Base-by-base conservation (phyloP, 2,113 vertebrate species). In the Hydropotes inermis region DNA sequence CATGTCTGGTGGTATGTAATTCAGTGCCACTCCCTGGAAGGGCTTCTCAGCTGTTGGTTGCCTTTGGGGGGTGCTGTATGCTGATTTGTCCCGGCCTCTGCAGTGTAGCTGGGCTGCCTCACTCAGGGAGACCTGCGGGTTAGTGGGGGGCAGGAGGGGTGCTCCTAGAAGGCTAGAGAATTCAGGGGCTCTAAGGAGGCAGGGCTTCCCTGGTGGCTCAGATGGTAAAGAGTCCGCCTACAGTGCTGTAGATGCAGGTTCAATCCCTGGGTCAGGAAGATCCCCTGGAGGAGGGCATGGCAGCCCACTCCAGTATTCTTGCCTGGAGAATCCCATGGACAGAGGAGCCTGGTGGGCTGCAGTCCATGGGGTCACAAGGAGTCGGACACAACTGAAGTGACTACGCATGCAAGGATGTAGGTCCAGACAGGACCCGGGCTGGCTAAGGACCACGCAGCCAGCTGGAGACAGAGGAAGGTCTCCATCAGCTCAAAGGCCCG, bases 221-320 rank as follows among this genome's bases (percentile, higher is more conserved):
- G 61, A 50, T 1, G 16, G 61, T n/a, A n/a, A 64, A n/a, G 61
- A n/a, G 4, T 64, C 61, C 3, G 14, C 61, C 61, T 64, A 1
- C 0, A 9, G 3, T n/a, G 3, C 61, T n/a, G 61, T 30, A 64
- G 3, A 64, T 1, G 0, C 7, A 7, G 61, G 61, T n/a, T 64
- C 7, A 17, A 4, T 17, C 61, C 61, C 61, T n/a, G 61, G 17
- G 61, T 64, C 16, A 0, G 61, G 61, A 64, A n/a, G 61, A 17
- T 64, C 61, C 61, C 30, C 30, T 64, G 33, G 30, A n/a, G 60
- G 60, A n/a, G 33, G 61, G 16, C 61, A 19, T 64, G 61, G 61
- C 61, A 64, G 30, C 61, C 61, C 30, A 9, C 30, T 64, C 61
- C 16, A 64, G 3, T 64, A 4, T 64, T 64, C 61, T 64, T n/a